Percentiles rank a stretch among this genome's conserved stretches.
Conservation (phyloP, 1,140 invertebrate species). For the Paramacrobiotus metropolitanus region DNA sequence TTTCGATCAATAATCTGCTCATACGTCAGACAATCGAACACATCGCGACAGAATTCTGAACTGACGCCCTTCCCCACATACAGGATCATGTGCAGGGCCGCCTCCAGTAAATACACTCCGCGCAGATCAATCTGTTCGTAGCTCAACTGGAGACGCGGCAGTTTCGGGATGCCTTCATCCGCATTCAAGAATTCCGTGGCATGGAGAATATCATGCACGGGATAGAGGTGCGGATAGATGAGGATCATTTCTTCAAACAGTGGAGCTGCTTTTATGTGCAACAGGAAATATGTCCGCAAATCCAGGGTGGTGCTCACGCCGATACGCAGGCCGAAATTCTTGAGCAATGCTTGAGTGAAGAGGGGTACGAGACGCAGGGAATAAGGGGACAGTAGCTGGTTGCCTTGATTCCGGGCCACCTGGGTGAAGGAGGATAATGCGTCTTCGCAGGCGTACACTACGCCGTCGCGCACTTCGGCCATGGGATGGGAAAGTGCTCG, state of each 20-base stretch:
- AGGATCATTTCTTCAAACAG: conserved; percentile 49
- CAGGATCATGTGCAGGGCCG: conserved; percentile 53
- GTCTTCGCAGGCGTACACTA: conserved; percentile 83
- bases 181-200: conserved; percentile 15
- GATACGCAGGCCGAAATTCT: conserved; percentile 61
- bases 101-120: conserved; percentile 75
- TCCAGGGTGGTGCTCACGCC: conserved; percentile 66
- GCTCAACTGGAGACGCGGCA: conserved; percentile 33
- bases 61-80: conserved; percentile 61
- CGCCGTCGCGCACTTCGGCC: conserved; percentile 75
- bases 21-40: conserved; percentile 39
- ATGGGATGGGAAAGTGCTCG: conserved; percentile 57
- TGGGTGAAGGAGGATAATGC: conserved; percentile 55
- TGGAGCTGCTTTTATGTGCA: conserved; percentile 70
- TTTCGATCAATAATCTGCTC: conserved; percentile 35
- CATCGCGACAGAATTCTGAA: conserved; percentile 43
- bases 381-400: conserved; percentile 43
- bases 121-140: conserved; percentile 50
- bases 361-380: conserved; percentile 57
- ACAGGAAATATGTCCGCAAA: conserved; percentile 76
- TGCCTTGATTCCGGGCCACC: conserved; percentile 22
- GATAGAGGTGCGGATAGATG: conserved; percentile 81
- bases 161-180: conserved; percentile 22
- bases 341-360: conserved; percentile 68
- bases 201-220: conserved; percentile 39